Conservation (phyloP, 1,140 invertebrate species). For the Drosophila kurseongensis region DNA sequence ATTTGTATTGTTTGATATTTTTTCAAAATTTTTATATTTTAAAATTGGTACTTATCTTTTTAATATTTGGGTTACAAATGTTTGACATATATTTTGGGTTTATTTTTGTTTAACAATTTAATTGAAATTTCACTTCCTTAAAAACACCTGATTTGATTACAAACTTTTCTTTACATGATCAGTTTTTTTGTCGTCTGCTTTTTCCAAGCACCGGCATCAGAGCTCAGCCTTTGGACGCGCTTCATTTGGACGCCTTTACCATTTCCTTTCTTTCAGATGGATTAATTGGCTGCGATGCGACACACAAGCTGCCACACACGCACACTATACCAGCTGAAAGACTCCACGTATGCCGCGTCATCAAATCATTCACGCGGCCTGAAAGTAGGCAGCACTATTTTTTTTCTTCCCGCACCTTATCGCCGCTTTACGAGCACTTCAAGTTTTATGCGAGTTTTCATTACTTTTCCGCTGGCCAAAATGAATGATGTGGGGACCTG, state of each 20-base stretch:
- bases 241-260: slow-evolving; percentile 33
- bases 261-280: slow-evolving; percentile 55
- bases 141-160: too few relatives aligned
- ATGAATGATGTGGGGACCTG: slow-evolving; percentile 47
- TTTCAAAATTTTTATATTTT: too few relatives aligned
- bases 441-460: slow-evolving; percentile 51
- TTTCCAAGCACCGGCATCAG: slow-evolving; percentile 19
- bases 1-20: too few relatives aligned
- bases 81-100: too few relatives aligned
- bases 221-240: slow-evolving; percentile 38
- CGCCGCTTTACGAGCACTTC: slow-evolving; percentile 40
- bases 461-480: slow-evolving; percentile 34
- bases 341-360: slow-evolving; percentile 12
- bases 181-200: slow-evolving; percentile 13
- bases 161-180: background rate
- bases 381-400: slow-evolving; percentile 35
- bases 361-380: slow-evolving; percentile 52
- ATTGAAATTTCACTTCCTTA: too few relatives aligned
- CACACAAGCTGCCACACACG: slow-evolving; percentile 34
- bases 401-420: slow-evolving; percentile 17
- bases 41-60: too few relatives aligned
- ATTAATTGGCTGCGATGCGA: slow-evolving; percentile 70
- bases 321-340: background rate
- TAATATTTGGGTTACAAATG: too few relatives aligned
- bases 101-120: too few relatives aligned